Percentiles rank a stretch among this genome's conserved stretches.
Conservation (phyloP, 2,113 vertebrate genomes). For the Echinops telfairi region DNA sequence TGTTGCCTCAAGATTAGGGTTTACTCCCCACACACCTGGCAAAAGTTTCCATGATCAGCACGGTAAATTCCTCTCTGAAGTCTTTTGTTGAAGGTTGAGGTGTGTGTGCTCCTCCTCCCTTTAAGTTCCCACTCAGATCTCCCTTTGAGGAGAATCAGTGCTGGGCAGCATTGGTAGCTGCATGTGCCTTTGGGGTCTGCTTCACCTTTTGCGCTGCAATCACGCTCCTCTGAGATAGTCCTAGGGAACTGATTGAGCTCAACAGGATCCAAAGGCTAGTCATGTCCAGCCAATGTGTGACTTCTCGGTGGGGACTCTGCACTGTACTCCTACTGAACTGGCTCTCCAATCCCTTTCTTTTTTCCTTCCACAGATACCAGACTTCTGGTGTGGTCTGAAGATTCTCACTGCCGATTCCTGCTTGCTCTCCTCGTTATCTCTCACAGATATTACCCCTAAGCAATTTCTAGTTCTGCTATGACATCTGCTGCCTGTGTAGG, state of each 20-base stretch:
- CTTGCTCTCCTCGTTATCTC: neutral
- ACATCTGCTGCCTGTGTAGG: neutral
- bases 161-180: neutral
- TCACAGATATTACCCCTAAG: neutral
- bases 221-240: too few species aligned
- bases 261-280: neutral
- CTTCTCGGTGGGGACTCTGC: neutral
- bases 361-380: neutral
- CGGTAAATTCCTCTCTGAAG: neutral
- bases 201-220: neutral
- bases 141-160: neutral
- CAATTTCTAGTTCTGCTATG: neutral
- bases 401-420: too few species aligned
- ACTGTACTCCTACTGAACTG: neutral
- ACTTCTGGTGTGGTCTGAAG: neutral
- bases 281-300: neutral
- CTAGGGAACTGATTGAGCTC: neutral
- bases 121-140: neutral
- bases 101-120: neutral
- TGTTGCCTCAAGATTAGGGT: constrained; percentile 1
- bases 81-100: neutral
- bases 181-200: neutral
- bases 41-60: neutral
- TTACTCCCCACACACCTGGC: neutral
- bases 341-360: neutral